A percentile compares a stretch with the other conserved stretches of the same genome.
Evolutionary conservation across 2,797 vertebrate genomes (phyloP).

Genomic region (Bradypodion ventrale): DNA sequence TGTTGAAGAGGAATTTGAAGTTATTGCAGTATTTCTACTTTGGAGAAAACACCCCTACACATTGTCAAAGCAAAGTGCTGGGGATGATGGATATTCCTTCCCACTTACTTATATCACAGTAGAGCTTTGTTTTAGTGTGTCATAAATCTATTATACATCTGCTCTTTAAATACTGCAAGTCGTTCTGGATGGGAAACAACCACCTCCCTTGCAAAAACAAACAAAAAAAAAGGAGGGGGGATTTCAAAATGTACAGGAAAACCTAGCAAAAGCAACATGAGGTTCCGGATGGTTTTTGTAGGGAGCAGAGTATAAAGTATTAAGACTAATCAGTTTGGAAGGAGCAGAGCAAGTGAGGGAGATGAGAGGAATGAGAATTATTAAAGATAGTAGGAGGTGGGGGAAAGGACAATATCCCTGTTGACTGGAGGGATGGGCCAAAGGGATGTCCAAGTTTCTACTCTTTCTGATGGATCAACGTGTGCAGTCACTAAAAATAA

Average conservation of each 20-base stretch:
- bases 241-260: conserved; percentile 9
- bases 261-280: neutral
- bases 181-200: neutral
- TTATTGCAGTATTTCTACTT: neutral
- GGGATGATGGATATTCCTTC: neutral
- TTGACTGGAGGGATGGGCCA: neutral
- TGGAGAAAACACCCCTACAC: neutral
- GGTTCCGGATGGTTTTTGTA: conserved; percentile 6
- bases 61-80: neutral
- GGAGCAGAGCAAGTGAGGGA: too few species aligned
- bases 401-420: neutral
- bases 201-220: too few species aligned
- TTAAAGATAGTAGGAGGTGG: neutral
- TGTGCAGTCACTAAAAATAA: neutral
- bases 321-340: neutral
- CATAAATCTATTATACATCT: conserved; percentile 5
- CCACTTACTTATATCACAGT: neutral
- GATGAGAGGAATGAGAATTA: neutral
- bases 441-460: neutral
- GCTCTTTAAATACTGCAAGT: neutral
- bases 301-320: conserved; percentile 1
- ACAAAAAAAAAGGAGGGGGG: neutral
- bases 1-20: neutral
- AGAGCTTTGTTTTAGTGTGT: neutral
- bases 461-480: neutral